Conservation (phyloP, 2,888 invertebrate genomes). For the Thysanoteuthis rhombus region DNA sequence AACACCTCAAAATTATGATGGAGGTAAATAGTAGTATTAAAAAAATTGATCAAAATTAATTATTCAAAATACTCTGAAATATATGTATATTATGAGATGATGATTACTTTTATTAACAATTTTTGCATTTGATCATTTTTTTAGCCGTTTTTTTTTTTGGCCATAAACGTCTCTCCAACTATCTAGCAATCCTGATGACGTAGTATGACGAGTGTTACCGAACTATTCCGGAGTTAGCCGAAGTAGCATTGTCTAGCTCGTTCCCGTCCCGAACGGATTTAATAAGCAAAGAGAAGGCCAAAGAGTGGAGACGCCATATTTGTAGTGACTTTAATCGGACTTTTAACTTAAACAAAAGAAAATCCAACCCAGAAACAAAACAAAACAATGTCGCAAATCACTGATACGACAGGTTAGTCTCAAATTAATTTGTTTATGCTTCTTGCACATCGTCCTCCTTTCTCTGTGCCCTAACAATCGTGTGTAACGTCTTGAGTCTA, state of each 20-base stretch:
- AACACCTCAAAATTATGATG: too few species aligned
- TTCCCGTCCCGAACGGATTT: neutral
- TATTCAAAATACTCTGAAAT: too few species aligned
- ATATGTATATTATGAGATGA: too few species aligned
- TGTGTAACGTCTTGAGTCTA: neutral
- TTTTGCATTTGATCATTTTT: too few species aligned
- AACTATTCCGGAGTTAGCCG: too few species aligned
- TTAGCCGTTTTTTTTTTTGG: too few species aligned
- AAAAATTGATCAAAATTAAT: too few species aligned
- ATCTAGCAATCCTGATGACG: too few species aligned
- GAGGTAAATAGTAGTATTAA: too few species aligned
- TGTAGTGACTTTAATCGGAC: neutral
- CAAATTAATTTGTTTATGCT: neutral
- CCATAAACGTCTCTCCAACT: too few species aligned
- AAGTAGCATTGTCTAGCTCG: neutral
- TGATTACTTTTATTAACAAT: too few species aligned
- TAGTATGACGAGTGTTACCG: neutral
- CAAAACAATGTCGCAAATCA: neutral
- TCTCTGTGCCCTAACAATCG: neutral
- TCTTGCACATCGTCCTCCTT: neutral
- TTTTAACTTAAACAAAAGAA: neutral
- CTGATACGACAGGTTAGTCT: conserved; percentile 1
- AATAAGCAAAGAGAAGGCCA: neutral
- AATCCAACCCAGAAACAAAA: neutral
- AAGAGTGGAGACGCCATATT: neutral